Evolutionary conservation across 2,797 vertebrate species (phyloP), one percentile per base, ranked within the genome.

Genomic region (Heliangelus exortis): DNA sequence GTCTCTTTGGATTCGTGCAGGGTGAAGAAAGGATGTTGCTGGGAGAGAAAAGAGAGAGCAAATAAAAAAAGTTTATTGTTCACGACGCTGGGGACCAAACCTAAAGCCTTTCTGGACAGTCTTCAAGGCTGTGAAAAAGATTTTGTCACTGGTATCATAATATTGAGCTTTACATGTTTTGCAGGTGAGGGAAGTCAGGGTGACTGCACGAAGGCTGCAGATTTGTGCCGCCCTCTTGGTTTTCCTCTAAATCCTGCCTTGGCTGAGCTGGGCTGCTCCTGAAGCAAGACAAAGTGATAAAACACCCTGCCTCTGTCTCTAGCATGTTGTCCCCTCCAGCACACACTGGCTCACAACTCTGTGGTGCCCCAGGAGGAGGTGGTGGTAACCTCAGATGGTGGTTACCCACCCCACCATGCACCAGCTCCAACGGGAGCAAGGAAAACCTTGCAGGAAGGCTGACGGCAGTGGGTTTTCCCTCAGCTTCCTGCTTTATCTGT

Each of bases 11-110:
- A 98, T 98, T 99, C 99, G 14, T 99, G 99, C 97, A 98, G 97
- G 78, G 98, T 98, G 98, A 99, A 99, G 98, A 99, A 99, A 90
- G 97, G 98, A 97, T 99, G 99, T 98, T 98, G 98, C 99, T 99
- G 97, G 77, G 89, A 68, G 89, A 86, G 84, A 90, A 53, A 93
- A 94, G 84, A 87, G 45, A 83, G 48, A 57, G 55, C 90, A 72
- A 91, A 10, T 2, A 74, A 36, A 36, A 36, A 6, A 67, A 74
- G 75, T 33, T 81, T n/a, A 79, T 90, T 90, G 84, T 93, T 92
- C 63, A 29, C 9, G 2, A 41, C 0, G 0, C 47, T 29, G 39
- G 81, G 31, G 71, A 90, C 11, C 22, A 58, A 72, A 58, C 34
- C 31, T n/a, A 72, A 88, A 54, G 22, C 18, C 61, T 78, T 88